phyloP scores from a whole-genome alignment of 2,888 invertebrate genomes.

The Synergus umbraculus region DNA sequence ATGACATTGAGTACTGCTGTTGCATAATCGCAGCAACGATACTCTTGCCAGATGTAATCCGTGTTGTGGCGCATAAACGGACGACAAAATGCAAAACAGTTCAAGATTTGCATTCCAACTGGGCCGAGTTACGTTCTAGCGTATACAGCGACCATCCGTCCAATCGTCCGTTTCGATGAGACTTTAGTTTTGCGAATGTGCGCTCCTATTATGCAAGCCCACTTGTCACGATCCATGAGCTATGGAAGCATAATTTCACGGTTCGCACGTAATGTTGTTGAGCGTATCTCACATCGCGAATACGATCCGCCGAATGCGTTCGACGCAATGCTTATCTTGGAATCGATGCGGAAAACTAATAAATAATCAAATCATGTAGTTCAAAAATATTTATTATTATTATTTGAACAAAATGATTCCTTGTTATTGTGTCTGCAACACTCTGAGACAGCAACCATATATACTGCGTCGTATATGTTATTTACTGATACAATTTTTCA shows the following conservation, averaged over 20 bases:
- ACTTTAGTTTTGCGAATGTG: conserved; percentile 45
- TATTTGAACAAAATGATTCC: too few species aligned
- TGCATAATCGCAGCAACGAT: not conserved
- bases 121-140: conserved; percentile 60
- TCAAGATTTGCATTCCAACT: conserved; percentile 71
- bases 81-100: conserved; percentile 70
- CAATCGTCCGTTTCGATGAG: conserved; percentile 12
- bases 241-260: conserved; percentile 70
- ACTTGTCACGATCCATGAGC: conserved; percentile 65
- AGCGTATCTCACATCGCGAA: conserved; percentile 11
- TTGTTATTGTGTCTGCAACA: too few species aligned
- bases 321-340: conserved; percentile 2
- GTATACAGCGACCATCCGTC: conserved; percentile 32
- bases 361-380: not conserved
- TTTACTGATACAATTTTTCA: too few species aligned
- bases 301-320: conserved; percentile 3
- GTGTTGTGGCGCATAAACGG: conserved; percentile 50
- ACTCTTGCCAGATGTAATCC: conserved; percentile 4
- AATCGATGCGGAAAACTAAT: not conserved
- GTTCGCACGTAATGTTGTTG: conserved; percentile 61
- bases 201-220: conserved; percentile 67
- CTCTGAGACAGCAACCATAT: too few species aligned
- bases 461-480: too few species aligned
- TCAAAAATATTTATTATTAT: too few species aligned
- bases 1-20: not conserved